These are phyloP conservation scores for Nephrotoma guestfalica DNA, from an alignment of 2,888 invertebrate genomes.

Conservation along the genomic window DNA sequence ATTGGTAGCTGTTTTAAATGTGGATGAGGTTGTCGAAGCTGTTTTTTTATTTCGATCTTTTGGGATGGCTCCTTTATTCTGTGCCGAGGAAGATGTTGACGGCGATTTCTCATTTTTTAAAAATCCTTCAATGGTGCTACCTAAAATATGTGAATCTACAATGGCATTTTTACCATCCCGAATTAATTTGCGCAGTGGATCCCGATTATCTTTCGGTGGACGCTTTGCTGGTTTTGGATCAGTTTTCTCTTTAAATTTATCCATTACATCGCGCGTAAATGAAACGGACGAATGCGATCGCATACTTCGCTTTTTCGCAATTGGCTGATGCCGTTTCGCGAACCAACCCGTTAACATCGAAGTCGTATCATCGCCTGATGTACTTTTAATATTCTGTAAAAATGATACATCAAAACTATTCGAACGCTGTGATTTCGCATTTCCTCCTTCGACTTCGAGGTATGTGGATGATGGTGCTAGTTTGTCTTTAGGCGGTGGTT, in stretches of 20 bases:
- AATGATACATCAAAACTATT: slow-evolving; percentile 75
- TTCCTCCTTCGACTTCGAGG: slow-evolving; percentile 16
- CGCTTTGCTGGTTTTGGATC: slow-evolving; percentile 30
- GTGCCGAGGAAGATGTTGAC: slow-evolving; percentile 17
- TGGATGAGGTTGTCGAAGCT: slow-evolving; percentile 24
- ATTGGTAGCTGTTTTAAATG: slow-evolving; percentile 18
- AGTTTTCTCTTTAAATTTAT: slow-evolving; percentile 34
- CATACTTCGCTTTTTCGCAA: slow-evolving; percentile 45
- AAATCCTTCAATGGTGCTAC: slow-evolving; percentile 74
- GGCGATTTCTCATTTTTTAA: slow-evolving; percentile 36
- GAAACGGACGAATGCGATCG: slow-evolving; percentile 39
- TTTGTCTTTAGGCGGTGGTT: slow-evolving; percentile 18
- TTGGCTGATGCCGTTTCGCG: slow-evolving; percentile 60
- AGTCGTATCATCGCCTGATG: slow-evolving; percentile 35
- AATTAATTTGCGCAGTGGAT: neutral
- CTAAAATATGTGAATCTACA: slow-evolving; percentile 64
- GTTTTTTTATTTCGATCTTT: slow-evolving; percentile 28
- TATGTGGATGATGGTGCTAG: slow-evolving; percentile 16
- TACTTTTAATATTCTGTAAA: slow-evolving; percentile 37
- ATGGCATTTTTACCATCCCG: slow-evolving; percentile 53
- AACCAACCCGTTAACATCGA: slow-evolving; percentile 58
- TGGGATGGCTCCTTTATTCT: slow-evolving; percentile 31
- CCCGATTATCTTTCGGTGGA: slow-evolving; percentile 20
- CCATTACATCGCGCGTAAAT: slow-evolving; percentile 41
- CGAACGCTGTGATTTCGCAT: slow-evolving; percentile 49